Base-by-base conservation (phyloP, 2,797 vertebrate species). In the Mustela erminea region DNA sequence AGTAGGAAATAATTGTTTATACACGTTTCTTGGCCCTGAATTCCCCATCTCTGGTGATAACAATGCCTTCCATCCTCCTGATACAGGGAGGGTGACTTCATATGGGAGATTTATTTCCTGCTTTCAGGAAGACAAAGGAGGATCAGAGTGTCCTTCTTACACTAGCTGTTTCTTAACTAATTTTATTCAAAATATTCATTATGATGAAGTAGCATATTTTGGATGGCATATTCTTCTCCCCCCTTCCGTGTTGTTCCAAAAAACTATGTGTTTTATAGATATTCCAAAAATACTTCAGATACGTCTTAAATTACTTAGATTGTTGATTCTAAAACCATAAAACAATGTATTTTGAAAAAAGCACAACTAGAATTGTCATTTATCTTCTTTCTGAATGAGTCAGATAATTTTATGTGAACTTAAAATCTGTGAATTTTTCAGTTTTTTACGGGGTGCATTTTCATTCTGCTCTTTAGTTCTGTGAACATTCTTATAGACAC, bases 341-440 rank as follows among this genome's bases (percentile, higher is more conserved):
- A 66, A 46, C 1, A 82, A 23, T 66, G 84, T 68, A 81, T 82
- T 95, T 77, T 86, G 20, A 95, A 90, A 93, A 95, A 46, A 23
- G 38, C 7, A 54, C 23, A 93, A 32, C 35, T 75, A 4, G 8
- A 85, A 74, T 92, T 56, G 3, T 43, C 56, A 72, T 78, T 77
- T 87, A 29, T 91, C 9, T 64, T 54, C 15, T 70, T 94, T 82
- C 23, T 87, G 14, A 90, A 43, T 14, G 41, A 84, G 29, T 75
- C 49, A 56, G 2, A 68, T 85, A 82, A 95, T 74, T 93, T 81
- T 87, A 83, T 72, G 20, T 87, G 23, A 83, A 12, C 5, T 95
- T 96, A 27, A 56, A 80, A 68, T 81, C n/a, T 32, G 62, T 82
- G 43, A 90, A 62, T 78, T 82, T 89, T 85, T 4, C 29, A 32